Percentiles rank a stretch among this genome's conserved stretches.
These are phyloP conservation scores for Drosophila nigromelanica DNA, from an alignment of 1,140 invertebrate genomes.

Conservation along the genomic window DNA sequence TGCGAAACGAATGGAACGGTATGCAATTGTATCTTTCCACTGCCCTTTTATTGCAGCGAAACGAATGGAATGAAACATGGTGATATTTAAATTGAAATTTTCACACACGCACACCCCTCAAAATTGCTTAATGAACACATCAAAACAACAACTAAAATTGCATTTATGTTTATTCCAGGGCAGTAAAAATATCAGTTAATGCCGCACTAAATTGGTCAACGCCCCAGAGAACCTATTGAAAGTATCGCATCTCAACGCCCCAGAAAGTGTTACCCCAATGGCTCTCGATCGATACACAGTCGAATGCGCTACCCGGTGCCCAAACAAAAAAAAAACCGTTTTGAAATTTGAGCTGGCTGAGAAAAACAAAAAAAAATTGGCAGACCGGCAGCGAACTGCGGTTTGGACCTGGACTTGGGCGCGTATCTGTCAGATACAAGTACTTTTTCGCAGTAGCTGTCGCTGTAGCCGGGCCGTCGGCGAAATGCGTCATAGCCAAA, in stretches of 20 bases:
- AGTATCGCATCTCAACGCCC: conserved; percentile 66
- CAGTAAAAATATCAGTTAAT: conserved; percentile 41
- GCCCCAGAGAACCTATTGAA: conserved; percentile 35
- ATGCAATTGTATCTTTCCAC: background rate
- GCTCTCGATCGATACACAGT: conserved; percentile 53
- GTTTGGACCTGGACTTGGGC: background rate
- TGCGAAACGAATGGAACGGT: background rate
- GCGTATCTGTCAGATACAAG: conserved; percentile 40
- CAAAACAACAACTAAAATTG: conserved; percentile 73
- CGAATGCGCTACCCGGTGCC: conserved; percentile 46
- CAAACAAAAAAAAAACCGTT: conserved; percentile 32
- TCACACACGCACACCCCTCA: conserved; percentile 42
- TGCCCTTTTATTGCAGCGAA: background rate
- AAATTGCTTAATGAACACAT: conserved; percentile 77
- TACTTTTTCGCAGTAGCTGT: conserved; percentile 50
- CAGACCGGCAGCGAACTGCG: conserved; percentile 11
- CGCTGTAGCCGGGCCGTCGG: conserved; percentile 38
- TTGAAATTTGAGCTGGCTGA: conserved; percentile 72
- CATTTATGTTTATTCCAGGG: conserved; percentile 57
- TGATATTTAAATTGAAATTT: background rate
- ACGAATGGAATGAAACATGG: background rate
- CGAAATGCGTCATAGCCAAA: conserved; percentile 63
- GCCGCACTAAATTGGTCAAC: conserved; percentile 42
- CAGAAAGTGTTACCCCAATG: conserved; percentile 38
- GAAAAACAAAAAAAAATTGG: conserved; percentile 41